Evolutionary conservation across 2,113 vertebrate genomes (phyloP), one percentile per base, ranked within the genome.

Genomic region (Hippocampus guttulatus): DNA sequence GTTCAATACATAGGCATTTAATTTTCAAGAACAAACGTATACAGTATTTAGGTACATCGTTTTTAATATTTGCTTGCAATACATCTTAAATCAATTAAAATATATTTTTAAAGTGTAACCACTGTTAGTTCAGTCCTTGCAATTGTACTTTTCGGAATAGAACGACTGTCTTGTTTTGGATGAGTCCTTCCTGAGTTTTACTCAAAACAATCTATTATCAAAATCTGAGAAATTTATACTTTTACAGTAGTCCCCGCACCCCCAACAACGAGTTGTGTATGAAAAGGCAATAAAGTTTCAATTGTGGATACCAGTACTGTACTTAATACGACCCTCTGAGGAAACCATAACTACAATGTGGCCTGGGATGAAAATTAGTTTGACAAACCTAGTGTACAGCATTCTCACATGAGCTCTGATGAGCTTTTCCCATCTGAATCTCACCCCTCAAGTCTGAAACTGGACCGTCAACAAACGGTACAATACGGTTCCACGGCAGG

Each of bases 401-500:
- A 70, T 64, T 60, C 69, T 65, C 62, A 52, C 62, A 64, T 40
- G 15, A 68, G 45, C 40, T 18, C 16, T 11, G 21, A 41, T 15
- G 51, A 64, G 68, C 74, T 70, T 38, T 38, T 43, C 64, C 38
- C 57, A 40, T 81, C 75, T 71, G 69, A 78, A 68, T 84, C 70
- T 71, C 72, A 76, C 75, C 77, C 82, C 76, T 74, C 77, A 68
- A 76, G 72, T 79, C 61, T 76, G 47, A 45, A 83, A 77, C 75
- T 60, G 74, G 69, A 84, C 79, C 73, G 74, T 88, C 83, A 90
- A 87, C 88, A 88, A 83, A 80, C 70, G 76, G 77, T 73, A 92
- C 89, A 92, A 91, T 91, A 88, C 88, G 69, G 58, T 81, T 81
- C 41, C 51, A 5, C 89, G 75, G 69, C 85, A 82, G 85, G 89